A percentile compares a stretch with the other conserved stretches of the same genome.
Conservation (phyloP, 1,140 invertebrate species). For the Drosophila kurseongensis region DNA sequence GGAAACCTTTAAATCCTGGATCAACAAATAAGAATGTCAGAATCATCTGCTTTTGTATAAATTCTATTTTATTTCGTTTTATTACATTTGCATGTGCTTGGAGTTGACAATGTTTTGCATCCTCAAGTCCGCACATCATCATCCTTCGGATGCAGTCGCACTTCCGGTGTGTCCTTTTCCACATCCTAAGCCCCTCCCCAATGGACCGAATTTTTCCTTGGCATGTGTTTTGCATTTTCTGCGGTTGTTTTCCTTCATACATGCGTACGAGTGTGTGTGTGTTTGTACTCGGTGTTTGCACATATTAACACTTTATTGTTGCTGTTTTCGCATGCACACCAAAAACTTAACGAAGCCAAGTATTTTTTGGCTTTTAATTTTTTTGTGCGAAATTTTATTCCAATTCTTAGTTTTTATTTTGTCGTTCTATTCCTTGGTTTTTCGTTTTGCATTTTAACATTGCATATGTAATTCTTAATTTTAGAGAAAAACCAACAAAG, state of each 20-base stretch:
- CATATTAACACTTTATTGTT: conserved; percentile 67
- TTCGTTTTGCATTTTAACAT: conserved; percentile 50
- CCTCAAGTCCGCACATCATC: conserved; percentile 26
- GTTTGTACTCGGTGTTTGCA: conserved; percentile 32
- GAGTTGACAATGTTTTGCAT: conserved; percentile 24
- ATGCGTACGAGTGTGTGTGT: conserved; percentile 3
- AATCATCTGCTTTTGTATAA: conserved; percentile 14
- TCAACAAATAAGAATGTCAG: conserved; percentile 15
- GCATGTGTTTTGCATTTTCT: conserved; percentile 76
- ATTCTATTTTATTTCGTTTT: conserved; percentile 59
- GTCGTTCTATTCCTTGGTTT: conserved; percentile 17
- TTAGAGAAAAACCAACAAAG: conserved; percentile 28
- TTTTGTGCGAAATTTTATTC: conserved; percentile 43
- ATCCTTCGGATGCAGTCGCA: conserved; percentile 17
- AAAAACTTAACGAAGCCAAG: conserved; percentile 78
- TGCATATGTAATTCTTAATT: conserved; percentile 72
- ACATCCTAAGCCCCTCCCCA: conserved; percentile 17
- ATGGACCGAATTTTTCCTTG: conserved; percentile 20
- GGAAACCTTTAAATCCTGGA: background rate
- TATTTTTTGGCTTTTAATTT: conserved; percentile 70
- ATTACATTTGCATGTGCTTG: conserved; percentile 67
- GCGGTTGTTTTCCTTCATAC: conserved; percentile 36
- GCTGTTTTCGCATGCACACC: conserved; percentile 61
- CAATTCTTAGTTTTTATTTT: conserved; percentile 28
- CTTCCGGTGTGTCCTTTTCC: conserved; percentile 24